These are phyloP conservation scores for Drosophila greeni DNA, from an alignment of 2,888 invertebrate species.

Conservation along the genomic window DNA sequence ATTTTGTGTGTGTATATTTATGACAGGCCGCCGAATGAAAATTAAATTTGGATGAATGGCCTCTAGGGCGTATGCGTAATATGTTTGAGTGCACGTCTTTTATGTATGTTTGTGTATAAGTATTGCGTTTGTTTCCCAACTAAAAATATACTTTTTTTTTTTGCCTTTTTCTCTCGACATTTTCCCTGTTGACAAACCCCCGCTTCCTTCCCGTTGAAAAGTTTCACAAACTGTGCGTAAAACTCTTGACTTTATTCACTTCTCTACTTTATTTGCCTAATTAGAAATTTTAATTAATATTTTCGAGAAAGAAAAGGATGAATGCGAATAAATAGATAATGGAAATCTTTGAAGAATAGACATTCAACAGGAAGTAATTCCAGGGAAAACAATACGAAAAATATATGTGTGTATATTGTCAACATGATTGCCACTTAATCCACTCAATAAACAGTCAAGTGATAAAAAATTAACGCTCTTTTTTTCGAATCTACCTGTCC, in stretches of 20 bases:
- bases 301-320: conserved; percentile 3
- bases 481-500: conserved; percentile 11
- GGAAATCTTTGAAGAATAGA: neutral
- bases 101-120: conserved; percentile 4
- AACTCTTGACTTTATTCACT: conserved; percentile 20
- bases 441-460: conserved; percentile 37
- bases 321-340: neutral
- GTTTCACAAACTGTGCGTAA: conserved; percentile 32
- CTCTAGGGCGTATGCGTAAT: conserved; percentile 45
- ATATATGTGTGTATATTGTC: neutral
- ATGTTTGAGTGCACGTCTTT: conserved; percentile 12
- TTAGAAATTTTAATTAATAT: conserved; percentile 43
- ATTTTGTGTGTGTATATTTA: conserved; percentile 34
- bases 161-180: conserved; percentile 17
- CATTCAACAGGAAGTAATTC: conserved; percentile 30
- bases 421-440: conserved; percentile 39
- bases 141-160: conserved; percentile 25
- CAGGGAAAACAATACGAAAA: conserved; percentile 3
- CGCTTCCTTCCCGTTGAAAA: conserved; percentile 1
- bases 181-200: conserved; percentile 17
- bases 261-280: conserved; percentile 23
- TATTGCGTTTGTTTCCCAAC: conserved; percentile 24
- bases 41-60: conserved; percentile 43
- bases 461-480: conserved; percentile 35
- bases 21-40: conserved; percentile 31